Percentiles rank a stretch among this genome's conserved stretches.
These are phyloP conservation scores for Stigmatopora nigra DNA, from an alignment of 2,113 vertebrate genomes.

Conservation along the genomic window DNA sequence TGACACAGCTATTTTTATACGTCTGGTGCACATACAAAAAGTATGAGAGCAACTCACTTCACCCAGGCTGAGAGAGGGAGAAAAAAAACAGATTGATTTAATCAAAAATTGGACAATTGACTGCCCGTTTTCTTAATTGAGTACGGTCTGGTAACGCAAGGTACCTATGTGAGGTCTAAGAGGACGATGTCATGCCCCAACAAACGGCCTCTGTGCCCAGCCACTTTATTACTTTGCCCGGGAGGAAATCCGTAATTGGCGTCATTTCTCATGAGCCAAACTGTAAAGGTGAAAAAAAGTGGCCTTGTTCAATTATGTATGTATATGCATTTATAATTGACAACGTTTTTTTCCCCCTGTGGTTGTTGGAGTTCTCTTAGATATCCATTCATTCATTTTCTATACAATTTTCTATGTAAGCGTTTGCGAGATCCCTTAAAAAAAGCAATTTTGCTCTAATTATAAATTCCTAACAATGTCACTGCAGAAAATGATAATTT, in stretches of 20 bases:
- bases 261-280: slow-evolving; percentile 88
- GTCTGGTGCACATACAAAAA: slow-evolving; percentile 48
- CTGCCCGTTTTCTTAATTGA: slow-evolving; percentile 50
- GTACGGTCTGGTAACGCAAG: slow-evolving; percentile 35
- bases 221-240: slow-evolving; percentile 70
- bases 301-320: slow-evolving; percentile 94
- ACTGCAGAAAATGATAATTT: not conserved
- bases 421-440: not conserved
- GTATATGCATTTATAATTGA: slow-evolving; percentile 85
- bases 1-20: slow-evolving; percentile 46
- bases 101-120: slow-evolving; percentile 44
- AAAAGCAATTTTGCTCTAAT: slow-evolving; percentile 62
- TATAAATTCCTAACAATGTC: slow-evolving; percentile 29
- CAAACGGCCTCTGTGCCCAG: slow-evolving; percentile 50
- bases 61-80: slow-evolving; percentile 44
- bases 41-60: slow-evolving; percentile 46
- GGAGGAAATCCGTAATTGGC: slow-evolving; percentile 88
- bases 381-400: too few species aligned
- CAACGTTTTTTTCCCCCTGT: slow-evolving; percentile 54
- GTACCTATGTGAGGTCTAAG: slow-evolving; percentile 30
- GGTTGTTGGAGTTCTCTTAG: slow-evolving; percentile 52
- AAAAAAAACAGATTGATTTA: slow-evolving; percentile 54
- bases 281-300: slow-evolving; percentile 86
- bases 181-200: slow-evolving; percentile 47
- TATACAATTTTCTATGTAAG: too few species aligned